phyloP scores from a whole-genome alignment of 1,140 invertebrate species.

The Littorina saxatilis region DNA sequence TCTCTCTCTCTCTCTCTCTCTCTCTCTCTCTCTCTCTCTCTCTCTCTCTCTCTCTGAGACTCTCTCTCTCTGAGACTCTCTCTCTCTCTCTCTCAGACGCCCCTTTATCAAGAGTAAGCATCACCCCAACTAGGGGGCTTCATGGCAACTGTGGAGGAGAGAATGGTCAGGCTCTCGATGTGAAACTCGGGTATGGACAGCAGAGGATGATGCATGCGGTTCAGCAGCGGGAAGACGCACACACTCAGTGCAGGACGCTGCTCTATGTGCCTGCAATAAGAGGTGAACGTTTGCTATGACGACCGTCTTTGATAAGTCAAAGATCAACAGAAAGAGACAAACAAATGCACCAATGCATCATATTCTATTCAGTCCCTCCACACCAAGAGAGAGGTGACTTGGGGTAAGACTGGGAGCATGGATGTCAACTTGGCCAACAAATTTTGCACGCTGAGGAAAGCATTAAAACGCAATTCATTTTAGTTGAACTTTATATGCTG shows the following conservation, averaged over 20 bases:
- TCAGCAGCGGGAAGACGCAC: constrained; percentile 53
- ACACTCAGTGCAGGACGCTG: constrained; percentile 52
- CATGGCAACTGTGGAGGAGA: constrained; percentile 51
- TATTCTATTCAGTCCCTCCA: not conserved
- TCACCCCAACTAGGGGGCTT: constrained; percentile 49
- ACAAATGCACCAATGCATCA: not conserved
- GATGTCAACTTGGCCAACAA: too few species aligned
- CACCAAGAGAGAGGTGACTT: too few species aligned
- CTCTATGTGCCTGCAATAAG: constrained; percentile 11
- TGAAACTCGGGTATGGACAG: constrained; percentile 57
- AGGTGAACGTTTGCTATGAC: too few species aligned
- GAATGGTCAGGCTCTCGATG: constrained; percentile 56
- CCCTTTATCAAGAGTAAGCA: not conserved
- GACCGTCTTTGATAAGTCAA: too few species aligned
- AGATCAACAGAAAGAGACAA: not conserved
- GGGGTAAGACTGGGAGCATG: too few species aligned
- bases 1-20: not conserved
- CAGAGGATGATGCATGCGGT: constrained; percentile 46
- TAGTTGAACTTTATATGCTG: too few species aligned
- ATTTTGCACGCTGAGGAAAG: too few species aligned
- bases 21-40: too few species aligned
- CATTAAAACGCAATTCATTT: too few species aligned
- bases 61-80: not conserved
- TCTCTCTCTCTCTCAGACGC: not conserved
- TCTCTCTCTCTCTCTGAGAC: not conserved